phyloP scores from a whole-genome alignment of 2,113 vertebrate species.

The Elgaria multicarinata region DNA sequence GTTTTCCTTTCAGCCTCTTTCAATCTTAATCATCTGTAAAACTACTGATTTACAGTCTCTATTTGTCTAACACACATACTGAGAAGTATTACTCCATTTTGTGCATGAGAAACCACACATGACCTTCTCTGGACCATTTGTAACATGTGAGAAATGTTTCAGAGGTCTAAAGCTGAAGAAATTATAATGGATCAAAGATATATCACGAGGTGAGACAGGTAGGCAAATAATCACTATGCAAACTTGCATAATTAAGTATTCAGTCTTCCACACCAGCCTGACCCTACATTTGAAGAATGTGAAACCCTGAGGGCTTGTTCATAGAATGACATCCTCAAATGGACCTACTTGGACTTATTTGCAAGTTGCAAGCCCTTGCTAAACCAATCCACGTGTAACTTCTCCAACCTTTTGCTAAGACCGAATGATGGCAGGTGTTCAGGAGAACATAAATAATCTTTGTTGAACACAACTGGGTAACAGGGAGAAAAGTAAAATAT shows the following conservation, averaged over 20 bases:
- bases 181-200: neutral
- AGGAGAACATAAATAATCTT: neutral
- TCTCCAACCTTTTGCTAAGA: neutral
- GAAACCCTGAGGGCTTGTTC: neutral
- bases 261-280: neutral
- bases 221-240: neutral
- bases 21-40: neutral
- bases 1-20: constrained; percentile 21
- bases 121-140: neutral
- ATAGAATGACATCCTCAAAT: neutral
- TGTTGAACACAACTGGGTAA: neutral
- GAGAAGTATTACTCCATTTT: neutral
- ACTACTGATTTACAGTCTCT: neutral
- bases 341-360: neutral
- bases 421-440: neutral
- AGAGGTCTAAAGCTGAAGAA: neutral
- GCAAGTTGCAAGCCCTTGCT: neutral
- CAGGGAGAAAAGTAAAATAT: neutral
- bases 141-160: neutral
- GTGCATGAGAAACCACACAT: neutral
- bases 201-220: neutral
- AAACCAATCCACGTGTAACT: neutral
- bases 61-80: neutral
- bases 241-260: neutral
- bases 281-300: neutral